Conservation (phyloP, 2,113 vertebrate genomes). For the Sylvia atricapilla region DNA sequence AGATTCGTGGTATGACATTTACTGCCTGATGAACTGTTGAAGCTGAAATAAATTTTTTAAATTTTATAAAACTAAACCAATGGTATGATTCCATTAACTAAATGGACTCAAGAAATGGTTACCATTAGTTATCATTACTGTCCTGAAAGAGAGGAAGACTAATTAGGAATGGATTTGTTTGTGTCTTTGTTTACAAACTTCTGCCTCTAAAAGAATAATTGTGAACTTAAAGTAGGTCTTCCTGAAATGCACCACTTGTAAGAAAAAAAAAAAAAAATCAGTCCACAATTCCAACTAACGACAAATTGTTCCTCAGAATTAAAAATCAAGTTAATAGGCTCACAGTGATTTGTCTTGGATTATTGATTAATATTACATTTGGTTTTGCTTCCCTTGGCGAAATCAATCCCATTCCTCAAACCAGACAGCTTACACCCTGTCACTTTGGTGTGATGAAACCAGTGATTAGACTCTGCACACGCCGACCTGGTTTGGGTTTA, state of each 20-base stretch:
- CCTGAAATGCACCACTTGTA: background rate
- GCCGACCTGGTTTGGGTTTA: background rate
- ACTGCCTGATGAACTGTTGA: background rate
- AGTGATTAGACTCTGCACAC: background rate
- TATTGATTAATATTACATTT: conserved; percentile 45
- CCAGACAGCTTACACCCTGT: background rate
- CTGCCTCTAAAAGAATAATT: conserved; percentile 6
- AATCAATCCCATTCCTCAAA: conserved; percentile 34
- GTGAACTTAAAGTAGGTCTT: background rate
- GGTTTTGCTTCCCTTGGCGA: conserved; percentile 35
- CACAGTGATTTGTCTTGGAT: conserved; percentile 9
- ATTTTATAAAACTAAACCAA: conserved; percentile 11
- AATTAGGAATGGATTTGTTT: conserved; percentile 14
- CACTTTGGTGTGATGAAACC: background rate
- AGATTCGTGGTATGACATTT: background rate
- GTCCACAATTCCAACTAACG: conserved; percentile 17
- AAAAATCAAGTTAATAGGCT: conserved; percentile 35
- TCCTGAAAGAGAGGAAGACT: conserved; percentile 1
- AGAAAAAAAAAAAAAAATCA: background rate
- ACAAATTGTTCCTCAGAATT: background rate
- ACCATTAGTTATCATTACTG: conserved; percentile 33
- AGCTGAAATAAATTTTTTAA: background rate
- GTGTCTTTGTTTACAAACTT: background rate
- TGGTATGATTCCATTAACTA: conserved; percentile 41
- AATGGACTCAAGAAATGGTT: conserved; percentile 5